phyloP scores from a whole-genome alignment of 2,113 vertebrate genomes.

The Scytalopus superciliaris region DNA sequence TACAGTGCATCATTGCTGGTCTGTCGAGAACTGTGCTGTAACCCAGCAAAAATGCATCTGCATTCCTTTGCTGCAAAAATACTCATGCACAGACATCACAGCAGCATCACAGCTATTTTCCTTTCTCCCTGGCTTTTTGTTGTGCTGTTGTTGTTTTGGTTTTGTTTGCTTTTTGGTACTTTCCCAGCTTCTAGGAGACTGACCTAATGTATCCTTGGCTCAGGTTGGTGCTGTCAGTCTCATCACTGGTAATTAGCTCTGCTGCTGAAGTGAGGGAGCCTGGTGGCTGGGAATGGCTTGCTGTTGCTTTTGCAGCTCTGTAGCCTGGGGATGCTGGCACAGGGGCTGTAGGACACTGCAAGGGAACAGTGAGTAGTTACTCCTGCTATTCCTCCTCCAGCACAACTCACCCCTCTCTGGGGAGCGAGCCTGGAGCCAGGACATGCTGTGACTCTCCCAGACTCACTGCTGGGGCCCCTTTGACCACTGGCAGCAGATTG shows the following conservation, averaged over 20 bases:
- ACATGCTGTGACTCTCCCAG: neutral
- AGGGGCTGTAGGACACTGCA: neutral
- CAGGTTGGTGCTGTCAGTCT: neutral
- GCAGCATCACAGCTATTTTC: conserved; percentile 49
- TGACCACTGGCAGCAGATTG: accelerated
- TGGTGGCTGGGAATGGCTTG: neutral
- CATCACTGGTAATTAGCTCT: neutral
- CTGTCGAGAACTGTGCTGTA: conserved; percentile 66
- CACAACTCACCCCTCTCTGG: neutral
- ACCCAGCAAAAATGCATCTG: conserved; percentile 76
- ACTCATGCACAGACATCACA: conserved; percentile 73
- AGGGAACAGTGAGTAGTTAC: neutral
- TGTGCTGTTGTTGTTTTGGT: conserved; percentile 43
- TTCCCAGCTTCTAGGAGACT: conserved; percentile 60
- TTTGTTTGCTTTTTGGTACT: conserved; percentile 38
- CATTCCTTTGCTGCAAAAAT: conserved; percentile 76
- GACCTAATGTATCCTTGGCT: conserved; percentile 37
- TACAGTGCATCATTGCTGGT: conserved; percentile 72
- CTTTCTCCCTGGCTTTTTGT: conserved; percentile 30
- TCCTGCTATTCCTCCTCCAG: neutral
- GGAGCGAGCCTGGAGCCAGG: neutral
- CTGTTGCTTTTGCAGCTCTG: accelerated
- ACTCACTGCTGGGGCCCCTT: neutral
- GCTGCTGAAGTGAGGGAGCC: neutral
- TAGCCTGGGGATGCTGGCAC: neutral